A percentile compares a stretch with the other conserved stretches of the same genome.
Evolutionary conservation across 2,888 invertebrate genomes (phyloP).

Genomic region (Dicycla oo): DNA sequence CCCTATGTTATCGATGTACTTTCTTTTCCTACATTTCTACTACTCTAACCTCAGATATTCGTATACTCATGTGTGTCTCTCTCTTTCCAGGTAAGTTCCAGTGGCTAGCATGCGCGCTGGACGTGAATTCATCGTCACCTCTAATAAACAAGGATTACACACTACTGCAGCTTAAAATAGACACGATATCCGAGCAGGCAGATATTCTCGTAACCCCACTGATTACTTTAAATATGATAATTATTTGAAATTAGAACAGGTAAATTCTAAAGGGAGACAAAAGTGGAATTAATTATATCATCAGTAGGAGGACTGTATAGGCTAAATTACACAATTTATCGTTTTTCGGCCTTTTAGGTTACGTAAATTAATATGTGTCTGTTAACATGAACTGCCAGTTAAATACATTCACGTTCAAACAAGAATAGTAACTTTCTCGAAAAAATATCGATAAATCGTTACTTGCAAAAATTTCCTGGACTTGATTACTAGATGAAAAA

Average conservation of each 20-base stretch:
- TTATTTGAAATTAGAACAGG: constrained; percentile 9
- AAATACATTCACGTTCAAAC: too few species aligned
- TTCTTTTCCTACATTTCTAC: neutral
- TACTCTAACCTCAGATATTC: neutral
- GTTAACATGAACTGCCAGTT: neutral
- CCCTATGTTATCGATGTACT: neutral
- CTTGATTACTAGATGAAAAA: neutral
- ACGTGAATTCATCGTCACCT: constrained; percentile 48
- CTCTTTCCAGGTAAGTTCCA: constrained; percentile 77
- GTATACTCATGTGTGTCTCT: constrained; percentile 44
- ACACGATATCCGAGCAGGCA: constrained; percentile 21
- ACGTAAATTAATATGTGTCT: neutral
- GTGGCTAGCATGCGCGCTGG: constrained; percentile 67
- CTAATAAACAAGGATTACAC: constrained; percentile 51
- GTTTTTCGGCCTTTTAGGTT: neutral
- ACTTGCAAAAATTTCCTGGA: neutral
- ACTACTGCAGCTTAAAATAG: constrained; percentile 40
- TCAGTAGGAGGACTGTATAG: neutral
- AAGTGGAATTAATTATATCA: neutral
- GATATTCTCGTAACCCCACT: constrained; percentile 29
- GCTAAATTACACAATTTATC: neutral
- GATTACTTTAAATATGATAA: neutral
- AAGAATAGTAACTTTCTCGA: neutral
- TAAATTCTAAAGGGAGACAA: neutral
- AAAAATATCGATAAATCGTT: neutral